Percentiles rank a stretch among this genome's conserved stretches.
Evolutionary conservation across 2,113 vertebrate species (phyloP).

Genomic region (Antechinus flavipes): DNA sequence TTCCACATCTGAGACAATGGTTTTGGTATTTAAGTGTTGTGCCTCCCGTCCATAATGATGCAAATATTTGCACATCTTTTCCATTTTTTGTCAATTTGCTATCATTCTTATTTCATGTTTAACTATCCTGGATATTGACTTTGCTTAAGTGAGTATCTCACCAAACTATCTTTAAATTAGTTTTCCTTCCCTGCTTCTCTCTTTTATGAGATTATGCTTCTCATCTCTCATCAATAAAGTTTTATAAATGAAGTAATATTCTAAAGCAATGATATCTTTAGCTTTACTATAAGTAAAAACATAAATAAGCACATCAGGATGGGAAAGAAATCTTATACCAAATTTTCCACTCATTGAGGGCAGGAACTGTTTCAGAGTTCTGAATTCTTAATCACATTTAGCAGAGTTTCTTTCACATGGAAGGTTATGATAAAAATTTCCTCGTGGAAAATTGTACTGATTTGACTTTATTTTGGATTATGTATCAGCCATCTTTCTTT

Average conservation of each 20-base stretch:
- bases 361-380: background rate
- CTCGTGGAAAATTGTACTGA: background rate
- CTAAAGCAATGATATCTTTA: background rate
- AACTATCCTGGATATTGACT: background rate
- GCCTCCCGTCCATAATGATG: background rate
- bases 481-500: background rate
- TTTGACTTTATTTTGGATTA: background rate
- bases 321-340: background rate
- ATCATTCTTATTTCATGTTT: background rate
- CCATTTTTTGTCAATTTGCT: background rate
- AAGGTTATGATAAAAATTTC: background rate
- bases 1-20: background rate
- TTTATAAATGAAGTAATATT: background rate
- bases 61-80: background rate
- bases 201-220: background rate
- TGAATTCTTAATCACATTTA: slow-evolving; percentile 16
- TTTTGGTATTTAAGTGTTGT: background rate
- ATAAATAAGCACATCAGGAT: background rate
- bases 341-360: background rate
- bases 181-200: background rate
- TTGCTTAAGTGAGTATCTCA: background rate
- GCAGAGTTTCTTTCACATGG: background rate
- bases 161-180: background rate
- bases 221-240: background rate
- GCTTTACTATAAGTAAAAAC: background rate